A percentile compares a stretch with the other conserved stretches of the same genome.
These are phyloP conservation scores for Chrysemys picta DNA, from an alignment of 2,113 vertebrate genomes.

Conservation along the genomic window DNA sequence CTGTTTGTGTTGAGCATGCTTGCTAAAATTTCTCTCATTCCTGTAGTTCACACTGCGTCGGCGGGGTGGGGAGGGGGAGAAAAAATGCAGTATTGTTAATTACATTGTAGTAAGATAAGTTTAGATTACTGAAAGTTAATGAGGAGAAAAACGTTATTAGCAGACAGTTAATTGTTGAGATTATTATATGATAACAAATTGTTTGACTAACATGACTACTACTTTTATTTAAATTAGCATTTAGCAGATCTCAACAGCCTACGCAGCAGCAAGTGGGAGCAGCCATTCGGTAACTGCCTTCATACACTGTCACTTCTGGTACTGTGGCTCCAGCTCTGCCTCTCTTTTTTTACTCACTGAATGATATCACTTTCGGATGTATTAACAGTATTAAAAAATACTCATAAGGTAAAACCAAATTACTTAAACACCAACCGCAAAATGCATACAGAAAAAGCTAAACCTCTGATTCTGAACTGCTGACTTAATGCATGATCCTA, in stretches of 20 bases:
- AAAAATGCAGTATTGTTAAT: neutral
- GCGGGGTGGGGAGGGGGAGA: neutral
- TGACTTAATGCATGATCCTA: neutral
- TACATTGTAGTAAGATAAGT: neutral
- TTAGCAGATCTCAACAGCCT: neutral
- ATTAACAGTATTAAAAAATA: neutral
- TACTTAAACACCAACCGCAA: neutral
- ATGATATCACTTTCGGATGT: neutral
- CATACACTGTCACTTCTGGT: neutral
- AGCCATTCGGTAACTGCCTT: neutral
- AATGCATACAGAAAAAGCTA: neutral
- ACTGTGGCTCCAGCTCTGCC: neutral
- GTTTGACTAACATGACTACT: neutral
- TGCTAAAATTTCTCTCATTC: conserved; percentile 89
- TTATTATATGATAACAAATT: neutral
- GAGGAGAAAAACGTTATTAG: neutral
- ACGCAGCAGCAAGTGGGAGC: neutral
- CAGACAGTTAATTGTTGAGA: neutral
- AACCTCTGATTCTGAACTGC: neutral
- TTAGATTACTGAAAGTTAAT: neutral
- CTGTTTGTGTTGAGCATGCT: conserved; percentile 77
- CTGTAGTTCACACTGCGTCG: conserved; percentile 82
- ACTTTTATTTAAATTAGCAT: neutral
- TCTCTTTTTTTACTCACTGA: neutral
- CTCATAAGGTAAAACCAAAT: neutral